These are phyloP conservation scores for Ceratoteleas bidentatus DNA, from an alignment of 1,140 invertebrate species.

Conservation along the genomic window DNA sequence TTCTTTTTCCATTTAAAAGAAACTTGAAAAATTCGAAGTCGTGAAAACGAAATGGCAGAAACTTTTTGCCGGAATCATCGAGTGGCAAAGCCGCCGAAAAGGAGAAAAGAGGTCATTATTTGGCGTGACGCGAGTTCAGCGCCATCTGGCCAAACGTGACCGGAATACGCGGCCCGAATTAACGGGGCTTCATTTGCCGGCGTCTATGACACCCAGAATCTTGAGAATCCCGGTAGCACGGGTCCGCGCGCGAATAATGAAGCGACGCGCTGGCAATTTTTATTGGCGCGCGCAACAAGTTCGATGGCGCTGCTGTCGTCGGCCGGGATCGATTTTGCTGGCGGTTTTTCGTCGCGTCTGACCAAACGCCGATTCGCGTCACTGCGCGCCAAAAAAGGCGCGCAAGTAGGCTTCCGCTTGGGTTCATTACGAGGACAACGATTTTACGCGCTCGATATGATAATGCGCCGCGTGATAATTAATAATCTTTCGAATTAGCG, in stretches of 20 bases:
- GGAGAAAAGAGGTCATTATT: too few species aligned
- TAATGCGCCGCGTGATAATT: slow-evolving; percentile 43
- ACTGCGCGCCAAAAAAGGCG: too few species aligned
- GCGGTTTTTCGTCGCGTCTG: background rate
- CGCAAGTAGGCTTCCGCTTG: too few species aligned
- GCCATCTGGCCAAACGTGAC: too few species aligned
- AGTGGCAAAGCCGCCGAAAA: too few species aligned
- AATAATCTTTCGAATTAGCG: slow-evolving; percentile 47
- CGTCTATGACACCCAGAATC: slow-evolving; percentile 23
- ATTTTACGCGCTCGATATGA: slow-evolving; percentile 37
- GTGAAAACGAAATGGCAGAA: too few species aligned
- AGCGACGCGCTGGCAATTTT: slow-evolving; percentile 9
- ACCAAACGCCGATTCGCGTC: background rate
- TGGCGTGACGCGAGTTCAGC: too few species aligned
- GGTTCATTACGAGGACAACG: slow-evolving; percentile 14
- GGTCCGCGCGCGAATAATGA: slow-evolving; percentile 13
- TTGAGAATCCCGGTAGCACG: slow-evolving; percentile 20
- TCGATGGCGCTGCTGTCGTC: background rate
- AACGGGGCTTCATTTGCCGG: slow-evolving; percentile 37
- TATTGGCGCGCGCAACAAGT: slow-evolving; percentile 44
- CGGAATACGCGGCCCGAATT: slow-evolving; percentile 44
- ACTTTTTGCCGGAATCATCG: too few species aligned
- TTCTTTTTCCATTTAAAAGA: too few species aligned
- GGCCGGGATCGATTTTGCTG: slow-evolving; percentile 18
- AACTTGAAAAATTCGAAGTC: too few species aligned